Evolutionary conservation across 2,113 vertebrate genomes (phyloP).

Genomic region (Grammatotria lemairii): DNA sequence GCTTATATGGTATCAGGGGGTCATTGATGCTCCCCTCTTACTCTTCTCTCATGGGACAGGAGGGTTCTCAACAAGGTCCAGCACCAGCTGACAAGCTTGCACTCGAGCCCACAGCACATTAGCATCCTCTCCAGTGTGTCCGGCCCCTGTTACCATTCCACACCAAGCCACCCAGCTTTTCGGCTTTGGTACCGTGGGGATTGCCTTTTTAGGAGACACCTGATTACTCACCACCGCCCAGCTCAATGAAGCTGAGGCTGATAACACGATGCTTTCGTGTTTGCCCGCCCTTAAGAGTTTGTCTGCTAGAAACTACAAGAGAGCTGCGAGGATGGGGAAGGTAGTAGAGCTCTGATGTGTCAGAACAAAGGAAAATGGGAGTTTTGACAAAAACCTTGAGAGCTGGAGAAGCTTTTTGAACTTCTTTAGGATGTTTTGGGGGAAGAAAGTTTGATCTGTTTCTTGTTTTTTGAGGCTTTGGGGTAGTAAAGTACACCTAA

Average conservation of each 20-base stretch:
- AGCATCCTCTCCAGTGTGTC: slow-evolving; percentile 25
- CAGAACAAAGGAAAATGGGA: not conserved
- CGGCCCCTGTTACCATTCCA: not conserved
- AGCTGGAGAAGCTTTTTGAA: not conserved
- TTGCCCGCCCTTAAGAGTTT: not conserved
- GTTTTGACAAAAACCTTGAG: not conserved
- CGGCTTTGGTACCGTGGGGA: slow-evolving; percentile 53
- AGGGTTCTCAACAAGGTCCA: slow-evolving; percentile 32
- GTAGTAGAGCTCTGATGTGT: not conserved
- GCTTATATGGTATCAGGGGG: not conserved
- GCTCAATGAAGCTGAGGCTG: slow-evolving; percentile 58
- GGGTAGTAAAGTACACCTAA: not conserved
- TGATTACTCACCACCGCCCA: slow-evolving; percentile 25
- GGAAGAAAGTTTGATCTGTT: not conserved
- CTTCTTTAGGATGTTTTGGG: not conserved
- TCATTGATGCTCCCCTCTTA: slow-evolving; percentile 29
- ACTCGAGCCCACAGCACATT: slow-evolving; percentile 50
- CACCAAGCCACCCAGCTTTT: slow-evolving; percentile 6
- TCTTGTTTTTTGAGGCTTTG: not conserved
- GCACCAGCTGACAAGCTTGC: slow-evolving; percentile 67
- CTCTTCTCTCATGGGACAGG: slow-evolving; percentile 20
- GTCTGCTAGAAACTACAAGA: not conserved
- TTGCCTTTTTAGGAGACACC: slow-evolving; percentile 81
- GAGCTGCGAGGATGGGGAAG: not conserved
- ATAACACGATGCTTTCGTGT: slow-evolving; percentile 37